Percentiles rank a stretch among this genome's conserved stretches.
Evolutionary conservation across 2,797 vertebrate species (phyloP).

Genomic region (Danio choprae): DNA sequence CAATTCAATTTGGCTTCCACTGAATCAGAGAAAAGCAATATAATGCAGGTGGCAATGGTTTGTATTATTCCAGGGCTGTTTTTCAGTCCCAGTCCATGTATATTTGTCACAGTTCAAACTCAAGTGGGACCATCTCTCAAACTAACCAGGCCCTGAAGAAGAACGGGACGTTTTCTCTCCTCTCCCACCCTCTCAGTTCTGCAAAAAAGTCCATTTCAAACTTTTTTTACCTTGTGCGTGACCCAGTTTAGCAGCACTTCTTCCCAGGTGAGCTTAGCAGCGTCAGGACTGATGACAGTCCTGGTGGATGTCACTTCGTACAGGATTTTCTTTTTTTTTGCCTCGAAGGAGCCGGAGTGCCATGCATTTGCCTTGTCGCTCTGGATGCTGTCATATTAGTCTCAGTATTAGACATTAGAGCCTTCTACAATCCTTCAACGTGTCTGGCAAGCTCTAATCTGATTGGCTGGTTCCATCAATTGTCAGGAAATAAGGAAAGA

Average conservation of each 20-base stretch:
- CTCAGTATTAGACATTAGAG: slow-evolving; percentile 11
- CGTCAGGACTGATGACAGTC: slow-evolving; percentile 35
- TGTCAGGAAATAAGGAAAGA: neutral
- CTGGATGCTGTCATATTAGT: slow-evolving; percentile 28
- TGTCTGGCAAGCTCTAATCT: neutral
- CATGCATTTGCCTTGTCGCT: slow-evolving; percentile 37
- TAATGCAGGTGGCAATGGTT: neutral
- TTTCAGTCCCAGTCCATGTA: slow-evolving; percentile 7
- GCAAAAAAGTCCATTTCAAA: slow-evolving; percentile 43
- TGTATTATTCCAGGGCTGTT: neutral
- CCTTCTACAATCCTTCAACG: neutral
- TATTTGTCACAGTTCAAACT: slow-evolving; percentile 19
- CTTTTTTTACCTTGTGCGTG: slow-evolving; percentile 36
- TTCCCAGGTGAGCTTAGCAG: slow-evolving; percentile 50
- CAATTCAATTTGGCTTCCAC: too few species aligned
- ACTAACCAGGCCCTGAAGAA: slow-evolving; percentile 34
- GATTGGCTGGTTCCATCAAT: slow-evolving; percentile 3
- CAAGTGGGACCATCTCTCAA: slow-evolving; percentile 18
- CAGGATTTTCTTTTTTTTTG: slow-evolving; percentile 28
- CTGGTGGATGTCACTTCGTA: slow-evolving; percentile 38
- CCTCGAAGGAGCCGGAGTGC: slow-evolving; percentile 29
- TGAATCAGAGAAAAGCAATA: neutral
- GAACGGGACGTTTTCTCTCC: slow-evolving; percentile 24
- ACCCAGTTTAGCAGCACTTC: slow-evolving; percentile 53
- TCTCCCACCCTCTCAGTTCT: slow-evolving; percentile 20